Evolutionary conservation across 2,797 vertebrate species (phyloP).

Genomic region (Semotilus atromaculatus): DNA sequence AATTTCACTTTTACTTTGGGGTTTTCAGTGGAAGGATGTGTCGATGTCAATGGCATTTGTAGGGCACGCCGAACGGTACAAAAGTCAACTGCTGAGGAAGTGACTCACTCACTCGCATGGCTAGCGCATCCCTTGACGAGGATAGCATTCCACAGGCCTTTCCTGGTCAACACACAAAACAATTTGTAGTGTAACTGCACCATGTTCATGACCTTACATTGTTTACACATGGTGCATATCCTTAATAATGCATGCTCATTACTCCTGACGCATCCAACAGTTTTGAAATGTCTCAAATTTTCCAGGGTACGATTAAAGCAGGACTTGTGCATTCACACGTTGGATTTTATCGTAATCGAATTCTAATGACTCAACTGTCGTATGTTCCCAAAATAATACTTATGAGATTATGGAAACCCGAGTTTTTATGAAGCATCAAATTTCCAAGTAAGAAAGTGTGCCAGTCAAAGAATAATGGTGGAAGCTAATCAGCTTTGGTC

Average conservation of each 20-base stretch:
- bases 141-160: constrained; percentile 34
- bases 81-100: constrained; percentile 49
- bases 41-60: constrained; percentile 22
- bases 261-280: not conserved
- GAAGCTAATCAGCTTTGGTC: not conserved
- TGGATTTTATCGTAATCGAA: not conserved
- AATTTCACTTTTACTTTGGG: constrained; percentile 22
- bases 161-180: constrained; percentile 25
- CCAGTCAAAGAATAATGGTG: not conserved
- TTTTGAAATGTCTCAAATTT: constrained; percentile 1
- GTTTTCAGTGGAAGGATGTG: constrained; percentile 39
- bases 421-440: not conserved
- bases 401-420: not conserved
- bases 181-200: not conserved
- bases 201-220: constrained; percentile 26
- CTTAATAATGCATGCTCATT: constrained; percentile 10
- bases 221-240: constrained; percentile 10
- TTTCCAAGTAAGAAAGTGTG: not conserved
- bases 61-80: constrained; percentile 34
- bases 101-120: constrained; percentile 52
- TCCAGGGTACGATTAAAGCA: not conserved
- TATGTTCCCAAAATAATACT: not conserved
- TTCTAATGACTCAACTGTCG: not conserved
- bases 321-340: not conserved
- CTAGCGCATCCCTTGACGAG: constrained; percentile 44